These are phyloP conservation scores for Drosophila sp. DNA, from an alignment of 1,140 invertebrate genomes.

Conservation along the genomic window DNA sequence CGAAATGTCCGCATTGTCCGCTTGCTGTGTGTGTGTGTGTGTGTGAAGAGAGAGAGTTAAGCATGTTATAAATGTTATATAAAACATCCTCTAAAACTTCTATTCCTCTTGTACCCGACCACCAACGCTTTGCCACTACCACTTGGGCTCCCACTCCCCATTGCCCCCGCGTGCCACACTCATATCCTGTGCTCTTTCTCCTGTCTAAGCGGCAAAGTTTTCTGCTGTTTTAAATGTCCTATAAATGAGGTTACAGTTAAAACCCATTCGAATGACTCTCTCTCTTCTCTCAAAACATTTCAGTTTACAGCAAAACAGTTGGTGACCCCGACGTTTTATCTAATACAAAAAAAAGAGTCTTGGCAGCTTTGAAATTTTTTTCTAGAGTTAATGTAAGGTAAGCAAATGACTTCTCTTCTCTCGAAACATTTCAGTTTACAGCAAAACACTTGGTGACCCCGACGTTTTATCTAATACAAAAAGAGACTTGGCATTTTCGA, in stretches of 20 bases:
- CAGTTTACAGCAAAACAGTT: not conserved
- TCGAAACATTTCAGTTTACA: too few species aligned
- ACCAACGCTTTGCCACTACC: not conserved
- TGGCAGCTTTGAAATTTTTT: too few species aligned
- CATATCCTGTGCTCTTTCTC: conserved; percentile 26
- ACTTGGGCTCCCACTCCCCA: conserved; percentile 6
- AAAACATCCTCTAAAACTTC: conserved; percentile 36
- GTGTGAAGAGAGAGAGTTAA: conserved; percentile 43
- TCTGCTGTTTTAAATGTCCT: conserved; percentile 28
- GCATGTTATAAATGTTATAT: conserved; percentile 65
- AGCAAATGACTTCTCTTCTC: too few species aligned
- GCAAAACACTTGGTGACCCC: too few species aligned
- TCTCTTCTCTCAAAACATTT: not conserved
- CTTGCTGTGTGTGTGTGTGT: conserved; percentile 5
- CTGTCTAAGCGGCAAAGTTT: conserved; percentile 44
- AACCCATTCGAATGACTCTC: not conserved
- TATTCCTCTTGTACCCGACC: not conserved
- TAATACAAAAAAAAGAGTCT: too few species aligned
- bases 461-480: too few species aligned
- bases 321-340: too few species aligned
- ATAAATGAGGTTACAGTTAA: conserved; percentile 15
- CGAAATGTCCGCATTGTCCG: conserved; percentile 34
- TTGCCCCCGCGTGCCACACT: not conserved
- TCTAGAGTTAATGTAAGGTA: too few species aligned
- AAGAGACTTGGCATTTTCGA: too few species aligned